These are phyloP conservation scores for Loxodonta africana DNA, from an alignment of 2,113 vertebrate genomes.

Conservation along the genomic window DNA sequence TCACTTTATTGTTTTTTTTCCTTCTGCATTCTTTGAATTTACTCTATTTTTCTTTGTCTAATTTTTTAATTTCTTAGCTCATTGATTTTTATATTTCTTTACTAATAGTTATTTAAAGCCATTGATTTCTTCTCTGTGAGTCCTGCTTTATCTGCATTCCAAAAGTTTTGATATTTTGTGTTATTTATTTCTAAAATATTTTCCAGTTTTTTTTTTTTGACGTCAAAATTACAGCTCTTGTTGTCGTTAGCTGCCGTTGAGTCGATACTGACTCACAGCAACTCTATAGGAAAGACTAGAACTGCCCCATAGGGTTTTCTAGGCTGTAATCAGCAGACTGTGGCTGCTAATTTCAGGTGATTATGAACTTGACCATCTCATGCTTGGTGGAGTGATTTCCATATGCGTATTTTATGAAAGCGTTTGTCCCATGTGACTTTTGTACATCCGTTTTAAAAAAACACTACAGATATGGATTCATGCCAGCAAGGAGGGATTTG, in stretches of 20 bases:
- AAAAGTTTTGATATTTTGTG: too few species aligned
- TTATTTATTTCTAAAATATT: too few species aligned
- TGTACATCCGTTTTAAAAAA: neutral
- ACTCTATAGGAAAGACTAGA: neutral
- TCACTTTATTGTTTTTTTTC: too few species aligned
- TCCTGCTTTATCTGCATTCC: too few species aligned
- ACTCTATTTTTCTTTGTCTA: too few species aligned
- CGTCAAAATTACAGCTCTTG: neutral
- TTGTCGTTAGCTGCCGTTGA: neutral
- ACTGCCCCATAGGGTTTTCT: neutral
- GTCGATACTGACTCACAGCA: neutral
- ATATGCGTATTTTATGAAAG: neutral
- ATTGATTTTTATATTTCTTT: too few species aligned
- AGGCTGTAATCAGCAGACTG: neutral
- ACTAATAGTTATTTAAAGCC: too few species aligned
- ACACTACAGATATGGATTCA: neutral
- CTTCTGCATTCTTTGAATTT: too few species aligned
- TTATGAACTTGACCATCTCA: neutral
- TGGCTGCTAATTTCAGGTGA: neutral
- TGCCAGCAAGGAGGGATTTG: conserved; percentile 16
- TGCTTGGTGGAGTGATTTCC: neutral
- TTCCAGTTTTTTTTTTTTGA: too few species aligned
- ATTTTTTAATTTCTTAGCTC: too few species aligned
- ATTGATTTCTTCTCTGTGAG: too few species aligned
- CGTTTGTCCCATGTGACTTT: neutral